Percentiles rank a stretch among this genome's conserved stretches.
Conservation (phyloP, 2,113 vertebrate genomes). For the Rissa tridactyla region DNA sequence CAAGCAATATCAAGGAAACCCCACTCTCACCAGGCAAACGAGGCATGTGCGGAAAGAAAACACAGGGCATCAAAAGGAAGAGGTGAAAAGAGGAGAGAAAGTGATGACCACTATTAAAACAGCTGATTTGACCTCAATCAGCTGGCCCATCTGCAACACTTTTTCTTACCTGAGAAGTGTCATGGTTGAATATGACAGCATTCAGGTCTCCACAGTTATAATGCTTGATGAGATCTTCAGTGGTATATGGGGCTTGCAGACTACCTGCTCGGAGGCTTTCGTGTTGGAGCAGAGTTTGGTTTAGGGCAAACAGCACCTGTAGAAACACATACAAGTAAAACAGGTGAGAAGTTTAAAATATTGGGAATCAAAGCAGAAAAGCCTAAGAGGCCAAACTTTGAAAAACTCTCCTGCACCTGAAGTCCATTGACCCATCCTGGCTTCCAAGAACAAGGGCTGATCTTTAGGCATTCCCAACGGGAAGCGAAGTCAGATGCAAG, state of each 20-base stretch:
- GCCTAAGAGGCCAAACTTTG: background rate
- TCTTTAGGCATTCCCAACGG: background rate
- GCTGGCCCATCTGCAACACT: background rate
- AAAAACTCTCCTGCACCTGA: background rate
- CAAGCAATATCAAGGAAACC: background rate
- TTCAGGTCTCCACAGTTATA: conserved; percentile 90
- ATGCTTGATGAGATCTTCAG: conserved; percentile 88
- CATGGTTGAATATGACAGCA: conserved; percentile 88
- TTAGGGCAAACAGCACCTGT: conserved; percentile 88
- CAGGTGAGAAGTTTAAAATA: background rate
- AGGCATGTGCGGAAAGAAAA: background rate
- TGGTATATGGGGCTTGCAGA: conserved; percentile 83
- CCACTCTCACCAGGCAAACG: background rate
- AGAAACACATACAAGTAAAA: background rate
- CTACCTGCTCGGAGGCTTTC: conserved; percentile 86
- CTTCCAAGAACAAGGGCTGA: background rate
- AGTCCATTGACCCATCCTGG: background rate
- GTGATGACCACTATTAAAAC: background rate
- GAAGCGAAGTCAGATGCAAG: background rate
- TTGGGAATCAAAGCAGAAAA: background rate
- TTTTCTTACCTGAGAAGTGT: conserved; percentile 83
- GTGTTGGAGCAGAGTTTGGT: conserved; percentile 86
- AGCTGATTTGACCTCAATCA: background rate
- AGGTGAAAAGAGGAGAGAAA: background rate
- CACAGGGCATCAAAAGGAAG: background rate